Evolutionary conservation across 2,113 vertebrate species (phyloP), one percentile per base, ranked within the genome.

Genomic region (Mixornis gularis): DNA sequence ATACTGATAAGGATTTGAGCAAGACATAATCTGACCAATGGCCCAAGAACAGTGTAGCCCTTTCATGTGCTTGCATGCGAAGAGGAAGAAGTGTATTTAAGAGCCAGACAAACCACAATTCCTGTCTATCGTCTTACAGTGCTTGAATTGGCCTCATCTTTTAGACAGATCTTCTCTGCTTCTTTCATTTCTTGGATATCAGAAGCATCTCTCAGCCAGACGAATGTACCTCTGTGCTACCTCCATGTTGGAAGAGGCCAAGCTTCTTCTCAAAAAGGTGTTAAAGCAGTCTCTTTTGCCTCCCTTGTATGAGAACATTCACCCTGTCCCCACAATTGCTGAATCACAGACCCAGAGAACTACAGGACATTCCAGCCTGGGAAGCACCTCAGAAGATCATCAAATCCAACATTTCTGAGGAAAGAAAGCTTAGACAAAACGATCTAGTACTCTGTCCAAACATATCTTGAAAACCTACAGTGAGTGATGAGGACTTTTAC

Each of bases 261-360:
- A 46, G 1, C 6, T 34, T 59, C 27, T 48, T 68, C 34, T 34
- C 40, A 32, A 26, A 77, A 30, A 29, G 8, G 5, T 32, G 13
- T 44, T 59, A 32, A 73, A 77, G 26, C 6, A 1, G 0, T 25
- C 10, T 52, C 0, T 26, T 80, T 81, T 72, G 9, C 27, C 13
- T 83, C 12, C 17, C 12, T 38, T 30, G 5, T 46, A 12, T 55
- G 7, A 46, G 3, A 30, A n/a, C 11, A 26, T 53, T 79, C 43
- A 51, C 32, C 24, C 34, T 15, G 2, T 34, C 25, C 19, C 17
- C 8, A 30, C 0, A 1, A 7, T 0, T 36, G 25, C 27, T 81
- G 27, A 38, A 36, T 65, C 16, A n/a, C 2, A 59, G 44, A 40
- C 26, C 5, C 10, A 6, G 3, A 43, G 26, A 72, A 59, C 34